Evolutionary conservation across 2,888 invertebrate species (phyloP).

Genomic region (Drosophila kokeensis): DNA sequence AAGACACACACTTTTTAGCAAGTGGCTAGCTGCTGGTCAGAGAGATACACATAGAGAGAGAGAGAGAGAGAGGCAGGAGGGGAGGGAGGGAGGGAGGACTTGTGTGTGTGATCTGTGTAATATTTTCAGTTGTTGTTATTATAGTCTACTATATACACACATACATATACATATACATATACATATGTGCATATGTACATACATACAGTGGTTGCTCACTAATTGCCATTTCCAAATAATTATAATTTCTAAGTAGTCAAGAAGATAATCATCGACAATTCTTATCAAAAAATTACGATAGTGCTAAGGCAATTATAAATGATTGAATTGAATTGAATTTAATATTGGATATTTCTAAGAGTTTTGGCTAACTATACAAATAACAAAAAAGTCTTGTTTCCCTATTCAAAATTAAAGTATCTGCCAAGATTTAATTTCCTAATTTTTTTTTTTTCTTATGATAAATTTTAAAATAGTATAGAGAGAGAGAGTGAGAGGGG

Average conservation of each 20-base stretch:
- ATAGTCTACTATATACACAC: conserved; percentile 19
- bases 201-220: conserved; percentile 8
- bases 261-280: not conserved
- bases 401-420: not conserved
- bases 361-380: not conserved
- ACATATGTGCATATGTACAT: not conserved
- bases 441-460: conserved; percentile 12
- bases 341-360: not conserved
- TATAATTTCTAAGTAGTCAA: conserved; percentile 6
- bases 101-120: conserved; percentile 10
- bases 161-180: not conserved
- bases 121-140: conserved; percentile 22
- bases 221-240: conserved; percentile 10
- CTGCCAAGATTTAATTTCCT: not conserved
- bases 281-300: not conserved
- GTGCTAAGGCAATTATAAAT: not conserved
- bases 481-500: not conserved
- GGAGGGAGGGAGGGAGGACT: not conserved
- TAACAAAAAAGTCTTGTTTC: not conserved
- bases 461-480: not conserved
- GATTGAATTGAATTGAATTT: not conserved
- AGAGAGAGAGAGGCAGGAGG: not conserved
- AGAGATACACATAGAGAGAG: not conserved
- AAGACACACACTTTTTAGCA: conserved; percentile 24
- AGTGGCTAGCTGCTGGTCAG: not conserved